These are phyloP conservation scores for Syngnathoides biaculeatus DNA, from an alignment of 2,113 vertebrate species.

Conservation along the genomic window DNA sequence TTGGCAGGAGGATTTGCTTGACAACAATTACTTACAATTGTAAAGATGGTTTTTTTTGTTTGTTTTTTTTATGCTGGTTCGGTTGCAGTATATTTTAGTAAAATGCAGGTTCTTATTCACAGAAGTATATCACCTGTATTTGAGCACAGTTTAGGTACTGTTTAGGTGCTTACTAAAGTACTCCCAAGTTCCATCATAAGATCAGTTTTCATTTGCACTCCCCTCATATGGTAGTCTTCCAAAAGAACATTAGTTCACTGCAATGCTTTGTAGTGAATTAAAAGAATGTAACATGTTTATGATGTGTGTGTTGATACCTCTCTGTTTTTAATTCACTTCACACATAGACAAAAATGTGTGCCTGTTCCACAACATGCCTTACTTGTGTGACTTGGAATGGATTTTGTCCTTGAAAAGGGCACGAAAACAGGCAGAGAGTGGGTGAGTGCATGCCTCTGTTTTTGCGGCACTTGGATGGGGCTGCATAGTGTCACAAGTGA, in stretches of 20 bases:
- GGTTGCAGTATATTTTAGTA: slow-evolving; percentile 15
- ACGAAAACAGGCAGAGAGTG: slow-evolving; percentile 48
- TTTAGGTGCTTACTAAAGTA: slow-evolving; percentile 6
- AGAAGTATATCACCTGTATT: slow-evolving; percentile 28
- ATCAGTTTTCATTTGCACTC: slow-evolving; percentile 7
- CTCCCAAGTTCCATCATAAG: neutral
- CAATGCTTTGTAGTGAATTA: slow-evolving; percentile 1
- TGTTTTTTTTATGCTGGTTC: slow-evolving; percentile 12
- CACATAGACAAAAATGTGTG: slow-evolving; percentile 2
- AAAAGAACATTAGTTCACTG: neutral
- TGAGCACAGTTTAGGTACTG: slow-evolving; percentile 26
- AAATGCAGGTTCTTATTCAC: slow-evolving; percentile 28
- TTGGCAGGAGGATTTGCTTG: slow-evolving; percentile 20
- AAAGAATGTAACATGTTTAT: slow-evolving; percentile 22
- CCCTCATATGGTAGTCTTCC: neutral
- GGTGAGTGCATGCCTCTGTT: slow-evolving; percentile 40
- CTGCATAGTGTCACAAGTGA: slow-evolving; percentile 49
- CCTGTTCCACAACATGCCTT: slow-evolving; percentile 37
- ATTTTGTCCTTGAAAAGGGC: slow-evolving; percentile 69
- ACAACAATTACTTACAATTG: slow-evolving; percentile 11
- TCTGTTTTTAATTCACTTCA: slow-evolving; percentile 23
- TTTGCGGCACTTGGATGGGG: slow-evolving; percentile 35
- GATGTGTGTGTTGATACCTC: slow-evolving; percentile 7
- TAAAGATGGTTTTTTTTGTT: too few species aligned
- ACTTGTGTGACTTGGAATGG: slow-evolving; percentile 64